These are phyloP conservation scores for Spicauda simplicius DNA, from an alignment of 2,888 invertebrate genomes.

Conservation along the genomic window DNA sequence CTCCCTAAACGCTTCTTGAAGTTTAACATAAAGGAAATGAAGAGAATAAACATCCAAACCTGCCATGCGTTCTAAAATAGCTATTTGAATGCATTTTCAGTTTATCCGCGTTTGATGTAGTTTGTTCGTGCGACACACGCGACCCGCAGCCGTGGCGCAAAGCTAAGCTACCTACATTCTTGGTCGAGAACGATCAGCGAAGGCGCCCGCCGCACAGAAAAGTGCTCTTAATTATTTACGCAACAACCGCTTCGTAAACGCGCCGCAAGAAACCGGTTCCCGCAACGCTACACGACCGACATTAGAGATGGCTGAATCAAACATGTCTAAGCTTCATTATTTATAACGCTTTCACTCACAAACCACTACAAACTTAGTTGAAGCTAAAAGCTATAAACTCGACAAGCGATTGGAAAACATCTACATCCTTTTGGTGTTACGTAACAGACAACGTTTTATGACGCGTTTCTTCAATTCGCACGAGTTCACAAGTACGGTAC, in stretches of 20 bases:
- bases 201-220: slow-evolving; percentile 54
- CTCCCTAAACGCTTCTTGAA: neutral
- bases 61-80: neutral
- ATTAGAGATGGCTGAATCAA: slow-evolving; percentile 33
- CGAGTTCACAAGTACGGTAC: neutral
- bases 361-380: neutral
- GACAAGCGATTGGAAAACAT: neutral
- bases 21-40: neutral
- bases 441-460: neutral
- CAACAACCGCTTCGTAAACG: slow-evolving; percentile 59
- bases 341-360: slow-evolving; percentile 19
- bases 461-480: neutral
- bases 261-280: slow-evolving; percentile 53
- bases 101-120: neutral
- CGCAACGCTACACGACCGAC: slow-evolving; percentile 44
- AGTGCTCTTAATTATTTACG: slow-evolving; percentile 79
- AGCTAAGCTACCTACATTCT: slow-evolving; percentile 30
- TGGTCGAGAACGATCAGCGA: slow-evolving; percentile 39
- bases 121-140: neutral
- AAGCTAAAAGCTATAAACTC: neutral
- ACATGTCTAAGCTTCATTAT: slow-evolving; percentile 31
- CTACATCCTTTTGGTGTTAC: too few relatives aligned
- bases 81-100: neutral
- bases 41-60: neutral
- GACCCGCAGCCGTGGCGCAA: slow-evolving; percentile 32